These are phyloP conservation scores for Fukomys damarensis DNA, from an alignment of 2,113 vertebrate species.

Conservation along the genomic window DNA sequence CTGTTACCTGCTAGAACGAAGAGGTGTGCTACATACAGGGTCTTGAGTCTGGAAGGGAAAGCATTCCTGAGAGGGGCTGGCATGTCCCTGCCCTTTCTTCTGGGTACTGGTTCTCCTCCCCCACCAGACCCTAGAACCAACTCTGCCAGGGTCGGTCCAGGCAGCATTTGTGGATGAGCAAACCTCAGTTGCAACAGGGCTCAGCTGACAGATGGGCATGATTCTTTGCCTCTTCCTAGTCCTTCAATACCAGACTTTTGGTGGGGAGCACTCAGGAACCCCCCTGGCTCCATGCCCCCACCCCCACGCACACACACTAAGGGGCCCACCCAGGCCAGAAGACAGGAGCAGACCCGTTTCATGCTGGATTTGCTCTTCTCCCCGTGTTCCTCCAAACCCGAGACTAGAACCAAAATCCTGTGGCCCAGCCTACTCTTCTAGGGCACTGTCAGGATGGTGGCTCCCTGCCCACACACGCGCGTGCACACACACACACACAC, in stretches of 20 bases:
- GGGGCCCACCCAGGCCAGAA: not conserved
- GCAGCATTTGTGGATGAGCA: not conserved
- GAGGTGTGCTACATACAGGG: not conserved
- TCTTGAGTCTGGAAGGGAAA: constrained; percentile 41
- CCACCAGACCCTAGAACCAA: not conserved
- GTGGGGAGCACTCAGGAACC: not conserved
- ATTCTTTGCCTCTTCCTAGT: not conserved
- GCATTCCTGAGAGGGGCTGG: not conserved
- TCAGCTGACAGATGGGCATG: not conserved
- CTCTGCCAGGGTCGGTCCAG: accelerated
- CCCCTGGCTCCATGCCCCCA: not conserved
- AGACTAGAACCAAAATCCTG: not conserved
- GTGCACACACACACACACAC: not conserved
- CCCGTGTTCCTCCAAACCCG: not conserved
- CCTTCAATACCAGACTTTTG: not conserved
- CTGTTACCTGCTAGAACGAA: constrained; percentile 58
- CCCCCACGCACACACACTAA: not conserved
- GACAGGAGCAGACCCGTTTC: not conserved
- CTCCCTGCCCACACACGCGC: not conserved
- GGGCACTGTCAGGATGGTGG: not conserved
- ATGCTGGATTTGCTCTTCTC: not conserved
- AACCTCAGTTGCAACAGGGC: not conserved
- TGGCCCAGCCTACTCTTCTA: not conserved
- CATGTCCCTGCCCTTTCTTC: accelerated
- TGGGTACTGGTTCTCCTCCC: not conserved